Percentiles rank a stretch among this genome's conserved stretches.
phyloP scores from a whole-genome alignment of 2,888 invertebrate genomes.

The Harmothoe impar region DNA sequence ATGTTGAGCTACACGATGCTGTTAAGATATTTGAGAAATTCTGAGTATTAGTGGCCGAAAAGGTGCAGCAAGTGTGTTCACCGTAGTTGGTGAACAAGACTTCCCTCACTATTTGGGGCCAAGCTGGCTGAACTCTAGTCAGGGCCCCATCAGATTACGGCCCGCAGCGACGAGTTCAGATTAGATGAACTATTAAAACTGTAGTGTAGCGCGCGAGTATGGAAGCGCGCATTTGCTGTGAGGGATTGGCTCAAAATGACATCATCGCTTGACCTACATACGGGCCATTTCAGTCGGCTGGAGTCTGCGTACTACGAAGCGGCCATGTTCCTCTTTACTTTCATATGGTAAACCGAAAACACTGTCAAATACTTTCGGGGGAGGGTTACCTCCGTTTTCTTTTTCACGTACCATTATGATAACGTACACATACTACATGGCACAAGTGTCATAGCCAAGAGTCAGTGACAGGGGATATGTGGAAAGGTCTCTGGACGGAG shows the following conservation, averaged over 20 bases:
- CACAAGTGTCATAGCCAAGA: conserved; percentile 54
- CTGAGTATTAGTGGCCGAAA: too few relatives aligned
- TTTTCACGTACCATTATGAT: conserved; percentile 51
- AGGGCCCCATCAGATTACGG: too few relatives aligned
- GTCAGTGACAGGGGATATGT: conserved; percentile 27
- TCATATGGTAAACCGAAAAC: conserved; percentile 58
- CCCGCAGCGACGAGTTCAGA: too few relatives aligned
- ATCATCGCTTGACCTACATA: conserved; percentile 60
- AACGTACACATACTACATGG: conserved; percentile 34
- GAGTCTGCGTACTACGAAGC: conserved; percentile 61
- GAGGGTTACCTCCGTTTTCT: conserved; percentile 53
- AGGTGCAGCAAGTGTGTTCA: too few relatives aligned
- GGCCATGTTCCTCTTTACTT: conserved; percentile 57
- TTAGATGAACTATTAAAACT: too few relatives aligned
- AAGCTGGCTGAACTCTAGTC: too few relatives aligned
- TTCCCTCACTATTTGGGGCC: too few relatives aligned
- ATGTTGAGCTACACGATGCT: too few relatives aligned
- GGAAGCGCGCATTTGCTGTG: neutral
- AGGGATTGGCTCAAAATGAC: conserved; percentile 59
- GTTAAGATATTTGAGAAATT: too few relatives aligned
- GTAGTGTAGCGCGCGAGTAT: neutral
- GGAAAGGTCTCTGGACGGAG: conserved; percentile 54
- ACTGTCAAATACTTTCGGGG: conserved; percentile 55
- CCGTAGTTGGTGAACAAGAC: too few relatives aligned
- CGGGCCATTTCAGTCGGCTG: neutral